phyloP scores from a whole-genome alignment of 37 sponge, comb jelly and placozoan genomes.

The Dysidea cf. avara region DNA sequence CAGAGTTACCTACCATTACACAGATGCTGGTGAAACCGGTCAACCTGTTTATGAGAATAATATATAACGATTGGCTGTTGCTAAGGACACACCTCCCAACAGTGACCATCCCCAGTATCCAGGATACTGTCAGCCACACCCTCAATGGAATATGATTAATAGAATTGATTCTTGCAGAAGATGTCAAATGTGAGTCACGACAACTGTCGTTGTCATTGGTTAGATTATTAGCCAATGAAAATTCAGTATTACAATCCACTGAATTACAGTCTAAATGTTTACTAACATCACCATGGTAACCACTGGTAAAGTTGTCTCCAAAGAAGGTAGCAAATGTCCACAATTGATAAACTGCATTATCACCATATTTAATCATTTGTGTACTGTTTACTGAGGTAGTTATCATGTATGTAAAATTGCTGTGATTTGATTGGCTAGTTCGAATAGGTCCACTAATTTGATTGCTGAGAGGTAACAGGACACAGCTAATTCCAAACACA shows the following conservation, averaged over 20 bases:
- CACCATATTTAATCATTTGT: slow-evolving; percentile 11
- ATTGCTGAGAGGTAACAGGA: slow-evolving; percentile 29
- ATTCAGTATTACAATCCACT: not conserved
- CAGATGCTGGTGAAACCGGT: slow-evolving; percentile 37
- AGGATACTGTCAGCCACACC: slow-evolving; percentile 46
- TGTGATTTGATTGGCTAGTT: not conserved
- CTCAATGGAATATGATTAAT: slow-evolving; percentile 24
- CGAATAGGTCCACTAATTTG: slow-evolving; percentile 35
- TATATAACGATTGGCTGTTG: not conserved
- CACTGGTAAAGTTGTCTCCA: not conserved
- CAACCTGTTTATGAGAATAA: slow-evolving; percentile 14
- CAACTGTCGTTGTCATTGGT: slow-evolving; percentile 11
- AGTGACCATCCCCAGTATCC: not conserved
- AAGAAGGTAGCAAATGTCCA: not conserved
- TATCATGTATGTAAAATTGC: not conserved
- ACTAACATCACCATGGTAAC: no score
- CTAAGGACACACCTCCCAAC: slow-evolving; percentile 41
- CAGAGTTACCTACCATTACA: slow-evolving; percentile 66
- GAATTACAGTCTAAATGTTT: no score
- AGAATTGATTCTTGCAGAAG: slow-evolving; percentile 18
- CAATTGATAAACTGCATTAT: no score
- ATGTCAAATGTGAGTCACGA: not conserved
- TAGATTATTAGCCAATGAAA: not conserved
- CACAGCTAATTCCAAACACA: not conserved
- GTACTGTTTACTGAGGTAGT: not conserved